Evolutionary conservation across 2,888 invertebrate species (phyloP).

Genomic region (Heliconius erato): DNA sequence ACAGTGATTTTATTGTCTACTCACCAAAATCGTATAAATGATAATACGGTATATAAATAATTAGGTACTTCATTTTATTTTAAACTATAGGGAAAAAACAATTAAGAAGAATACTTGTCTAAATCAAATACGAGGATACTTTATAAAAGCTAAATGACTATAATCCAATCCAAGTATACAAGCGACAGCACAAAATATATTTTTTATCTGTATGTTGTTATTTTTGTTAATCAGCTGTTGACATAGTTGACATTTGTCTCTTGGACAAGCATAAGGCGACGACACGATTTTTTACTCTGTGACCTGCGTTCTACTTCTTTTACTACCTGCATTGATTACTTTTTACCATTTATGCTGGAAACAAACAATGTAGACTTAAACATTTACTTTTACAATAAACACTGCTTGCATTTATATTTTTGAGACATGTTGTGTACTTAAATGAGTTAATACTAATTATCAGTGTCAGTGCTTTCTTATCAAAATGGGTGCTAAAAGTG

Average conservation of each 20-base stretch:
- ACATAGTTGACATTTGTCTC: constrained; percentile 6
- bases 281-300: constrained; percentile 28
- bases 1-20: no score
- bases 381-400: constrained; percentile 24
- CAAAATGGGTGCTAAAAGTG: constrained; percentile 69
- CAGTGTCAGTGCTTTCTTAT: constrained; percentile 44
- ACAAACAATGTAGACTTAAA: constrained; percentile 43
- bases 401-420: constrained; percentile 31
- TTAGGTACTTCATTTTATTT: no score
- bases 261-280: not conserved
- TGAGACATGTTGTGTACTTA: constrained; percentile 54
- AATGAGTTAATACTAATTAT: constrained; percentile 41
- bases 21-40: no score
- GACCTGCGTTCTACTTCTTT: constrained; percentile 35
- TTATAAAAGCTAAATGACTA: no score
- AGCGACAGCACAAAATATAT: no score
- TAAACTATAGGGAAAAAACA: no score
- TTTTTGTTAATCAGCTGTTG: constrained; percentile 27
- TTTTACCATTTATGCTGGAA: constrained; percentile 30
- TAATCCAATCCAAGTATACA: no score
- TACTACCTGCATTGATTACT: constrained; percentile 41
- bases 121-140: no score
- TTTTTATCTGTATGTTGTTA: constrained; percentile 8
- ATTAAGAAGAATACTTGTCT: no score
- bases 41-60: no score